A percentile compares a stretch with the other conserved stretches of the same genome.
phyloP scores from a whole-genome alignment of 2,888 invertebrate species.

The Diogma glabrata region DNA sequence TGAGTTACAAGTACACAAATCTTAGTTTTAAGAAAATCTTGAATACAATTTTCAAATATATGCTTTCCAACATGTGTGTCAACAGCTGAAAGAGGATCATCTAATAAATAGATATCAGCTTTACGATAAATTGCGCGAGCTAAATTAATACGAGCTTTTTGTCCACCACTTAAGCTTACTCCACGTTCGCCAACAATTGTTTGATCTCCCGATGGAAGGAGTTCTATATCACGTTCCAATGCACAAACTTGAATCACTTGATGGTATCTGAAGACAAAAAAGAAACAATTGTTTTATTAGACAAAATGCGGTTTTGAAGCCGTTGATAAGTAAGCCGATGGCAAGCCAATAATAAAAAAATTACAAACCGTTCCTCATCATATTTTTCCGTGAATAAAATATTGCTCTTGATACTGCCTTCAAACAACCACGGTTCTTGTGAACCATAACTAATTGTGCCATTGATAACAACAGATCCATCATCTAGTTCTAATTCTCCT shows the following conservation, averaged over 20 bases:
- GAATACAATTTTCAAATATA: constrained; percentile 53
- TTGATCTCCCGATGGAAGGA: constrained; percentile 57
- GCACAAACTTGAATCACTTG: constrained; percentile 44
- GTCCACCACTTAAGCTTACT: constrained; percentile 65
- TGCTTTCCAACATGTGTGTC: constrained; percentile 54
- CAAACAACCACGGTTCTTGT: constrained; percentile 76
- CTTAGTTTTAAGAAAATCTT: constrained; percentile 38
- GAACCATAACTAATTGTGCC: constrained; percentile 65
- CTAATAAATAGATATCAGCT: constrained; percentile 58
- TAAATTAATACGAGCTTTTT: constrained; percentile 65
- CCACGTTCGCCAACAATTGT: constrained; percentile 71
- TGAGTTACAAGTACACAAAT: constrained; percentile 57
- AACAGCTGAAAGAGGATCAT: constrained; percentile 61
- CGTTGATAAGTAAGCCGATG: neutral
- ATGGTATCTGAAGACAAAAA: constrained; percentile 51
- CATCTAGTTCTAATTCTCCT: constrained; percentile 51
- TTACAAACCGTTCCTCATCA: constrained; percentile 42
- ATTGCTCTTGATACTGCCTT: constrained; percentile 76
- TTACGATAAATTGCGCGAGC: constrained; percentile 66
- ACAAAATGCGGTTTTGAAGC: too few relatives aligned
- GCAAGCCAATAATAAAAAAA: neutral
- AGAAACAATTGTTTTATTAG: neutral
- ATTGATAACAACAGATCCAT: constrained; percentile 45
- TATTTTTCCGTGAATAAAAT: constrained; percentile 72
- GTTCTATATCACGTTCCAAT: constrained; percentile 52